Conservation (phyloP, 2,888 invertebrate species). For the Aporophyla nigra region DNA sequence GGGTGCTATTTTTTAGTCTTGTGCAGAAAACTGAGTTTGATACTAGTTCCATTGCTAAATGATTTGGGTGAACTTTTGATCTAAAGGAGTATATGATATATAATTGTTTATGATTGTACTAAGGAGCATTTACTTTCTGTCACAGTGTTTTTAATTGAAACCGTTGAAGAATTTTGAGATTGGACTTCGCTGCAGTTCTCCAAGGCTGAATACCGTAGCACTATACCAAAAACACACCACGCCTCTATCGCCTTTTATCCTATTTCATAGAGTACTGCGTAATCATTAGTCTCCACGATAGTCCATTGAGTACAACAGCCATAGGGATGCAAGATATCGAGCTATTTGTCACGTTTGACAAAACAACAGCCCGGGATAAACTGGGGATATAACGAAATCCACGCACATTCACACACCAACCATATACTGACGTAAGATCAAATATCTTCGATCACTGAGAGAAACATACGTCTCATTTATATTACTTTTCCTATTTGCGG, state of each 20-base stretch:
- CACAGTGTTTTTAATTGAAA: too few relatives aligned
- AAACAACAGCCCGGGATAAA: constrained; percentile 19
- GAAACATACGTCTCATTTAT: constrained; percentile 42
- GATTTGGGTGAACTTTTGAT: too few relatives aligned
- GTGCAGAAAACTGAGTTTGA: too few relatives aligned
- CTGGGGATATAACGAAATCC: constrained; percentile 44
- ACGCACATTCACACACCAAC: constrained; percentile 32
- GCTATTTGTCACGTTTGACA: constrained; percentile 29
- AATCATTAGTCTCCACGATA: neutral
- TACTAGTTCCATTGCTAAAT: too few relatives aligned
- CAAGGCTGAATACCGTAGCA: too few relatives aligned
- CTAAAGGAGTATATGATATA: too few relatives aligned
- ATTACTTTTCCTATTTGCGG: constrained; percentile 26
- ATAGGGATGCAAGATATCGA: neutral
- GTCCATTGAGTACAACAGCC: neutral
- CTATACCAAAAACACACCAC: too few relatives aligned
- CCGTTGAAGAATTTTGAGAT: too few relatives aligned
- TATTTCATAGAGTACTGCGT: neutral
- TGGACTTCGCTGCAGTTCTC: too few relatives aligned
- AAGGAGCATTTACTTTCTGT: too few relatives aligned
- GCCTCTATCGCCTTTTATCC: neutral
- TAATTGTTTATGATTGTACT: too few relatives aligned
- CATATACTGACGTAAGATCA: constrained; percentile 32
- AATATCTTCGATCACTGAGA: constrained; percentile 37
- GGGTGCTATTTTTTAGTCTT: too few relatives aligned